phyloP scores from a whole-genome alignment of 2,113 vertebrate species.

The Hippocampus mohnikei region DNA sequence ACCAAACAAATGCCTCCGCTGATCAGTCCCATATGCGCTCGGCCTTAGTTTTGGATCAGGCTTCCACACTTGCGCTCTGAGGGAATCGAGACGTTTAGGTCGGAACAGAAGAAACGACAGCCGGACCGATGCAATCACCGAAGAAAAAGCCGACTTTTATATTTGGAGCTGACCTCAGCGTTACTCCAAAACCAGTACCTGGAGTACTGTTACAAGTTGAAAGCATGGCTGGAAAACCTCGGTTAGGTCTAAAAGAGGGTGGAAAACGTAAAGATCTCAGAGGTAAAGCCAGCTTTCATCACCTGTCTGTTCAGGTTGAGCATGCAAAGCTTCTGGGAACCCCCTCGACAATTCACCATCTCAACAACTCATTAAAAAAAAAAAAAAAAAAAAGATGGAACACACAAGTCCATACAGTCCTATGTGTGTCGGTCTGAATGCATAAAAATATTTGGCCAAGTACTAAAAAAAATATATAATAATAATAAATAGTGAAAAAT shows the following conservation, averaged over 20 bases:
- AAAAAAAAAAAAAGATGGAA: conserved; percentile 31
- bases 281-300: conserved; percentile 48
- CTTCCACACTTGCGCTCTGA: conserved; percentile 59
- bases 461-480: neutral
- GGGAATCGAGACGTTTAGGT: conserved; percentile 61
- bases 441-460: too few species aligned
- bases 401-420: too few species aligned
- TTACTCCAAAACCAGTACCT: conserved; percentile 36
- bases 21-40: conserved; percentile 75
- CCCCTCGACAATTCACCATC: conserved; percentile 32
- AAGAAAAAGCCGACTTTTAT: conserved; percentile 55
- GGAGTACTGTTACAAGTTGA: conserved; percentile 45
- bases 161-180: conserved; percentile 48
- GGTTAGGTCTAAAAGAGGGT: conserved; percentile 25
- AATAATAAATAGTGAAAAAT: neutral
- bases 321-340: conserved; percentile 20
- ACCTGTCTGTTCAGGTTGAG: conserved; percentile 38
- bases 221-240: conserved; percentile 23
- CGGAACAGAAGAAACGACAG: conserved; percentile 50
- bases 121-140: conserved; percentile 52
- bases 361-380: conserved; percentile 34
- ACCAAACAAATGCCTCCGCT: conserved; percentile 71
- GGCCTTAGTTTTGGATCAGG: conserved; percentile 69
- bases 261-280: conserved; percentile 45
- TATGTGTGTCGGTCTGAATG: too few species aligned